phyloP scores from a whole-genome alignment of 2,113 vertebrate genomes.

The Pavo muticus region DNA sequence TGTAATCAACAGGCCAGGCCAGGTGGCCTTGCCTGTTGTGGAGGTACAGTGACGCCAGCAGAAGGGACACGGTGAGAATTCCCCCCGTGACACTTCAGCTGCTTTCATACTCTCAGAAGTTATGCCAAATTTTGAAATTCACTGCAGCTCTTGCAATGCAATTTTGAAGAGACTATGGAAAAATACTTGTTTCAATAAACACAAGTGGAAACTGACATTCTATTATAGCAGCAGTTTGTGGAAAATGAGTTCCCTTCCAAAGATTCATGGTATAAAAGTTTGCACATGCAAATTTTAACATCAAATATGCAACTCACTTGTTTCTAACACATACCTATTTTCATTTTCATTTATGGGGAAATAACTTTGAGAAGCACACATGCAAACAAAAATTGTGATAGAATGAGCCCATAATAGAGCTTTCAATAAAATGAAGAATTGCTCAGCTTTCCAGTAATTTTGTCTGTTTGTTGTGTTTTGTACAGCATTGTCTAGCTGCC shows the following conservation, averaged over 20 bases:
- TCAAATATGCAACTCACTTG: neutral
- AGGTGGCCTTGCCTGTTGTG: neutral
- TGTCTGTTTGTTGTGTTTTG: constrained; percentile 25
- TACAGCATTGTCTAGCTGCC: neutral
- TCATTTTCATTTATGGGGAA: constrained; percentile 28
- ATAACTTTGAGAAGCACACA: neutral
- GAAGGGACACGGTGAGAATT: neutral
- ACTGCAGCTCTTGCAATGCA: neutral
- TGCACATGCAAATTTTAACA: constrained; percentile 4
- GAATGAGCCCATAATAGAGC: constrained; percentile 6
- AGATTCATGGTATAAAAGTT: neutral
- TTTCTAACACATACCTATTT: constrained; percentile 6
- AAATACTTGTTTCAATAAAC: neutral
- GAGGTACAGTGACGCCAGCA: neutral
- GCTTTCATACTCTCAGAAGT: neutral
- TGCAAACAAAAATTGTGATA: neutral
- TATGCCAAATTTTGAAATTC: neutral
- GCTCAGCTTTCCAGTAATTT: constrained; percentile 22
- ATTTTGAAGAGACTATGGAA: neutral
- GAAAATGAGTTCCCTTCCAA: neutral
- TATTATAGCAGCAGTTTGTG: neutral
- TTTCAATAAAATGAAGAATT: constrained; percentile 14
- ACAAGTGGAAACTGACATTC: neutral
- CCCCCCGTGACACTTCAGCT: accelerated
- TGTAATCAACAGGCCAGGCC: neutral